Conservation (phyloP, 2,113 vertebrate species). For the Stegostoma tigrinum region DNA sequence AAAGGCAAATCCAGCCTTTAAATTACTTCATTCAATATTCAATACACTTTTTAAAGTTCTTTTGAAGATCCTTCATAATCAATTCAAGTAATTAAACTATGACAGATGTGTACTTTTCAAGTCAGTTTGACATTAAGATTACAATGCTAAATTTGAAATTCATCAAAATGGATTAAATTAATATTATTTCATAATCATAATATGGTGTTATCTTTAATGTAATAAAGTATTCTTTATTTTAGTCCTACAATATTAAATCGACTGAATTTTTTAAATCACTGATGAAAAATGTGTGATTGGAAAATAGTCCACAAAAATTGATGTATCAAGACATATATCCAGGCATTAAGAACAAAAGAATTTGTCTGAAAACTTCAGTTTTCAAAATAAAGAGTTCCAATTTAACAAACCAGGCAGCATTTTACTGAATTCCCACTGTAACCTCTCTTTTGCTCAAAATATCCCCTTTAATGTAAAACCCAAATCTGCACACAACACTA, state of each 20-base stretch:
- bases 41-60: conserved; percentile 12
- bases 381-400: neutral
- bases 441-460: neutral
- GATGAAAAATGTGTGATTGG: neutral
- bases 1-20: conserved; percentile 9
- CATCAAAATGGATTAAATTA: conserved; percentile 12
- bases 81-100: neutral
- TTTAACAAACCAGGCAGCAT: neutral
- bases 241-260: neutral
- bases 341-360: neutral
- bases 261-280: neutral
- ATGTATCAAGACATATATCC: neutral
- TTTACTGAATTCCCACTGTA: neutral
- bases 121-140: neutral
- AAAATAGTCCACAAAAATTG: neutral
- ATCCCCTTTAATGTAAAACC: neutral
- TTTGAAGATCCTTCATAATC: neutral
- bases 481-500: neutral
- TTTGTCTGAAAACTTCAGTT: no score
- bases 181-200: neutral
- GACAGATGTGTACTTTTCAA: neutral
- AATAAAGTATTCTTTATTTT: neutral
- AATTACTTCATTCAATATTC: conserved; percentile 3
- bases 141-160: neutral
- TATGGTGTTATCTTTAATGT: neutral